Evolutionary conservation across 2,797 vertebrate genomes (phyloP).

Genomic region (Micropoecilia bifurca): DNA sequence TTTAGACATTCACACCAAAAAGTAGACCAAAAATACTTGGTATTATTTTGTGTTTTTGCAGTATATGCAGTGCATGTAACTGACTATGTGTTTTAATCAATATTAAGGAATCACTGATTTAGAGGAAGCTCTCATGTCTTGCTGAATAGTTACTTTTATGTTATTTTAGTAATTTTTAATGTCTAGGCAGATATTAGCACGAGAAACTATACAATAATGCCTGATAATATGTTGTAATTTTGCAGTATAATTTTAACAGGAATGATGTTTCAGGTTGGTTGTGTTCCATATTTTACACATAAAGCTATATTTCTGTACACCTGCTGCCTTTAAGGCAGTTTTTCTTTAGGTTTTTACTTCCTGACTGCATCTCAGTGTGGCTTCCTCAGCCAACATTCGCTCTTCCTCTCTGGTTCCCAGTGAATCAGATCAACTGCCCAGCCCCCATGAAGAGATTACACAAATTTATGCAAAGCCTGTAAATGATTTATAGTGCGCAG

Average conservation of each 20-base stretch:
- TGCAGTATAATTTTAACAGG: neutral
- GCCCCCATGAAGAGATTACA: constrained; percentile 78
- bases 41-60: no score
- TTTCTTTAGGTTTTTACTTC: constrained; percentile 20
- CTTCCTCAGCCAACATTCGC: constrained; percentile 22
- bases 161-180: no score
- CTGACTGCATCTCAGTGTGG: constrained; percentile 30
- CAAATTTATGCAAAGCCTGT: constrained; percentile 83
- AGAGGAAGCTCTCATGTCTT: no score
- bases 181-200: no score
- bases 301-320: constrained; percentile 9
- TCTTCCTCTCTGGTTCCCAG: constrained; percentile 54
- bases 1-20: no score
- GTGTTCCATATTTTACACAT: neutral
- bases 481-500: constrained; percentile 81
- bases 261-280: neutral
- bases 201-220: no score
- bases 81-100: no score
- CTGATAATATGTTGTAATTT: neutral
- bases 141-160: no score
- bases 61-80: no score
- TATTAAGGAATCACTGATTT: no score
- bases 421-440: constrained; percentile 68
- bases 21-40: no score
- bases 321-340: constrained; percentile 29